Evolutionary conservation across 35 echinoderm and acorn worm species (phyloP).

Genomic region (Nesometra sesokonis): DNA sequence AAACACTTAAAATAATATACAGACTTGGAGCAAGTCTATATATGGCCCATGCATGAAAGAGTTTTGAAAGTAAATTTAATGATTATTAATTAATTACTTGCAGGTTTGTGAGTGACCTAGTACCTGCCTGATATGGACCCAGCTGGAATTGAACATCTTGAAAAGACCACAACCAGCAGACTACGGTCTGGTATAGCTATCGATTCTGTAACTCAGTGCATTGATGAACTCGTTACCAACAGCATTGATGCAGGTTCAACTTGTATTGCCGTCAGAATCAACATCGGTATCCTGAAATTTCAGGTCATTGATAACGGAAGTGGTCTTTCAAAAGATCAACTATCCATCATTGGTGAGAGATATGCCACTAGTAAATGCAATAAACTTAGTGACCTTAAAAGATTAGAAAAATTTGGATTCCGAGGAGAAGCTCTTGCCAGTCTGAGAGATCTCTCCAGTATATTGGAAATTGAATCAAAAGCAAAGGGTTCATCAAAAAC

Average conservation of each 20-base stretch:
- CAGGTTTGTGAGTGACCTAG: too few relatives aligned
- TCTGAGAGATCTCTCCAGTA: conserved; percentile 56
- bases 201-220: conserved; percentile 58
- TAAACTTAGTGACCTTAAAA: conserved; percentile 52
- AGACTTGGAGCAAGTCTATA: too few relatives aligned
- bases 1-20: too few relatives aligned
- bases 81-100: too few relatives aligned
- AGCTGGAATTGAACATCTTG: not conserved
- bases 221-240: conserved; percentile 81
- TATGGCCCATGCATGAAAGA: too few relatives aligned
- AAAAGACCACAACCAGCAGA: not conserved
- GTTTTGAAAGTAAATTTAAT: too few relatives aligned
- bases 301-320: conserved; percentile 94
- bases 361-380: conserved; percentile 91
- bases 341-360: conserved; percentile 50
- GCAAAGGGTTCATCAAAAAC: conserved; percentile 33
- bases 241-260: conserved; percentile 74
- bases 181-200: conserved; percentile 74
- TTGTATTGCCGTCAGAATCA: conserved; percentile 75
- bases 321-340: conserved; percentile 43
- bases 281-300: conserved; percentile 44
- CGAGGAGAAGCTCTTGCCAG: conserved; percentile 91
- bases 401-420: conserved; percentile 58
- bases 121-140: too few relatives aligned
- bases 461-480: conserved; percentile 76